phyloP scores from a whole-genome alignment of 2,113 vertebrate species.

The Cavia porcellus region DNA sequence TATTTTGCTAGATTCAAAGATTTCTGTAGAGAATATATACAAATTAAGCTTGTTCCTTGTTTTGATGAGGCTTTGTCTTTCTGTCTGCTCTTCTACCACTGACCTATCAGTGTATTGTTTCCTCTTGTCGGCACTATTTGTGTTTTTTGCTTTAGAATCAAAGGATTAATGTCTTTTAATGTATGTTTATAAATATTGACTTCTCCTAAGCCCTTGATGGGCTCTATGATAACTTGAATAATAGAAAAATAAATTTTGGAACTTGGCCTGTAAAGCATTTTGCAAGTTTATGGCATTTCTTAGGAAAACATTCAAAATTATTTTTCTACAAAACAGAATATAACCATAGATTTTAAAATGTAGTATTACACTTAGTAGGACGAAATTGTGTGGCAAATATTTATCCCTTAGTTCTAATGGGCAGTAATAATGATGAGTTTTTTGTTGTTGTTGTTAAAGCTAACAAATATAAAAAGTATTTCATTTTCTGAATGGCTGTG shows the following conservation, averaged over 20 bases:
- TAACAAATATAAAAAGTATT: slow-evolving; percentile 63
- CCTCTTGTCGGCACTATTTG: background rate
- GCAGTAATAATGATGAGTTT: slow-evolving; percentile 54
- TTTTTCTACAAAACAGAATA: slow-evolving; percentile 64
- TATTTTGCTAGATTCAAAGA: slow-evolving; percentile 31
- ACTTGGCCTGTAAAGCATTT: slow-evolving; percentile 34
- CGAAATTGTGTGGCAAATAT: slow-evolving; percentile 17
- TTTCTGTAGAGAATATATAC: slow-evolving; percentile 18
- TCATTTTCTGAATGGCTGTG: slow-evolving; percentile 59
- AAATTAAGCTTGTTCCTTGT: slow-evolving; percentile 35
- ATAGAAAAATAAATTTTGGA: slow-evolving; percentile 41
- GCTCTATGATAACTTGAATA: slow-evolving; percentile 57
- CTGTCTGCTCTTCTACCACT: slow-evolving; percentile 7
- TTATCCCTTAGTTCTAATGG: slow-evolving; percentile 44
- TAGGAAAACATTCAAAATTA: slow-evolving; percentile 52
- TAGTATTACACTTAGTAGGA: slow-evolving; percentile 47
- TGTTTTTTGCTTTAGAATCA: slow-evolving; percentile 67
- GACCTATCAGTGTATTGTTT: background rate
- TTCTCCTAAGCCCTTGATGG: background rate
- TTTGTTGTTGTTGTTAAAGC: slow-evolving; percentile 67
- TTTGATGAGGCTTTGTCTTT: slow-evolving; percentile 17
- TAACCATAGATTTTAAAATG: slow-evolving; percentile 45
- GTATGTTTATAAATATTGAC: slow-evolving; percentile 47
- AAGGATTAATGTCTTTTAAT: slow-evolving; percentile 51
- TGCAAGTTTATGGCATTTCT: slow-evolving; percentile 8